Evolutionary conservation across 2,113 vertebrate species (phyloP).

Genomic region (Lethenteron camtschaticum): DNA sequence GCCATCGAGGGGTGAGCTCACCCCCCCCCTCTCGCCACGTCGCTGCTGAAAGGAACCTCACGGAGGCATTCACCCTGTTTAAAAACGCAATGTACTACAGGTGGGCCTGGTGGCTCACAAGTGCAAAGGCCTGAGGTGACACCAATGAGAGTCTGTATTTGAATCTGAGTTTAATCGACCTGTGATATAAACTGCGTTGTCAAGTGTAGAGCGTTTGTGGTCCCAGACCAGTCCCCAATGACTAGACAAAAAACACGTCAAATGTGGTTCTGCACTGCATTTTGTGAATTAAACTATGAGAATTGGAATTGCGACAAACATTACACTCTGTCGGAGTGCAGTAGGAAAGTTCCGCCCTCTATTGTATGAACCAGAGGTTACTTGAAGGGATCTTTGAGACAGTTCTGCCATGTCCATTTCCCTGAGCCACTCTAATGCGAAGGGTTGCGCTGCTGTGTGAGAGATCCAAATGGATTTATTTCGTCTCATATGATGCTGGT

Average conservation of each 20-base stretch:
- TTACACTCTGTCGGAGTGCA: neutral
- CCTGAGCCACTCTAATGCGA: too few relatives aligned
- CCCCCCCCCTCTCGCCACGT: neutral
- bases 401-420: too few relatives aligned
- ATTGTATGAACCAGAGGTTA: neutral
- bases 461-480: too few relatives aligned
- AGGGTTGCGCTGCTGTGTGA: too few relatives aligned
- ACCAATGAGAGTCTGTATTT: neutral
- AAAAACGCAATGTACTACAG: neutral
- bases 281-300: neutral
- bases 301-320: neutral
- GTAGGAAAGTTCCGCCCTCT: neutral
- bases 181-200: neutral
- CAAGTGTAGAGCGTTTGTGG: neutral
- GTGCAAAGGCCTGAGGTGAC: neutral
- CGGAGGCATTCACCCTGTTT: neutral
- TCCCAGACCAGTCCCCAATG: neutral
- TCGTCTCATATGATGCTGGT: too few relatives aligned
- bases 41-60: neutral
- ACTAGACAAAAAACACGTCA: neutral
- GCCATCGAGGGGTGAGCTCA: constrained; percentile 65
- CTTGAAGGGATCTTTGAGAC: too few relatives aligned
- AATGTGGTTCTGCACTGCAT: neutral
- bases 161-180: neutral
- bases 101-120: neutral